A percentile compares a stretch with the other conserved stretches of the same genome.
These are phyloP conservation scores for Drosophila infuscata DNA, from an alignment of 2,888 invertebrate species.

Conservation along the genomic window DNA sequence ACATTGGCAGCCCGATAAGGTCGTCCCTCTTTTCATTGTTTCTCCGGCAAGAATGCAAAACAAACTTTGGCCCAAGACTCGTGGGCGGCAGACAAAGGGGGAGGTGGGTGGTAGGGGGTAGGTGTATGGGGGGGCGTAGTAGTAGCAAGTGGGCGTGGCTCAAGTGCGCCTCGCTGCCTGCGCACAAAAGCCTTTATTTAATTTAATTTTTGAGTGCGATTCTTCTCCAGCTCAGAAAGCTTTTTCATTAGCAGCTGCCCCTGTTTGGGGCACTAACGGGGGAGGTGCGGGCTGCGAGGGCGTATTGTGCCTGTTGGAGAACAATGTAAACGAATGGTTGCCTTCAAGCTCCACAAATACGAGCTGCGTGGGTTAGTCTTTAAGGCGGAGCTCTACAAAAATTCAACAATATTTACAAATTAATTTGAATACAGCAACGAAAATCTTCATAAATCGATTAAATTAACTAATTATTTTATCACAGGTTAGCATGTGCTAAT, in stretches of 20 bases:
- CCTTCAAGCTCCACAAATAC: background rate
- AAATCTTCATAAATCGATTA: background rate
- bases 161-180: slow-evolving; percentile 56
- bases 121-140: background rate
- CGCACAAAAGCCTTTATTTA: slow-evolving; percentile 80
- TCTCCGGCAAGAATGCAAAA: slow-evolving; percentile 51
- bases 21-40: slow-evolving; percentile 44
- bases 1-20: slow-evolving; percentile 56
- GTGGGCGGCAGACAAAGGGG: slow-evolving; percentile 16
- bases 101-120: slow-evolving; percentile 1
- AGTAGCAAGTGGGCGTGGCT: slow-evolving; percentile 46
- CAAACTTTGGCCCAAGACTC: slow-evolving; percentile 59
- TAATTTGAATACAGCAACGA: background rate
- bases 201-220: slow-evolving; percentile 77
- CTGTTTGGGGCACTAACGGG: background rate
- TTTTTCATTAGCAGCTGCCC: slow-evolving; percentile 66
- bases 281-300: background rate
- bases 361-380: background rate
- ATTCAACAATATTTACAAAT: background rate
- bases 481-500: background rate
- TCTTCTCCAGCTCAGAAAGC: slow-evolving; percentile 30
- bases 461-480: background rate
- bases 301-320: background rate
- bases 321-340: slow-evolving; percentile 17
- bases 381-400: background rate